These are phyloP conservation scores for Chironomus striatipennis DNA, from an alignment of 1,140 invertebrate genomes.

Conservation along the genomic window DNA sequence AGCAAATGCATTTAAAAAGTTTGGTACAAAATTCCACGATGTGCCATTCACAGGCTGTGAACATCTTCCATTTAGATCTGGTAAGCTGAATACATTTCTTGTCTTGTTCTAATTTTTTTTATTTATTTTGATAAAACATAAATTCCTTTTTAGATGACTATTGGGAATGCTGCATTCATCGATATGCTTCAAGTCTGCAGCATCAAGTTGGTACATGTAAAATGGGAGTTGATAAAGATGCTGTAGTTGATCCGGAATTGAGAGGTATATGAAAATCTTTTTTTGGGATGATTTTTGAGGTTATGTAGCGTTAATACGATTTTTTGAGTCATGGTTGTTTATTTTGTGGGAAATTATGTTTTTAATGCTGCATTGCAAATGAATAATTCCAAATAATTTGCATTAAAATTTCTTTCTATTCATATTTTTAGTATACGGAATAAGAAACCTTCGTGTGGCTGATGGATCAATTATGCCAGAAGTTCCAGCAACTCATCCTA, in stretches of 20 bases:
- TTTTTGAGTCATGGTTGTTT: too few species aligned
- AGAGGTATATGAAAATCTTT: constrained; percentile 43
- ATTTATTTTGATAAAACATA: constrained; percentile 26
- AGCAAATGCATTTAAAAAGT: constrained; percentile 51
- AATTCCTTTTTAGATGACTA: constrained; percentile 58
- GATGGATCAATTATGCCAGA: constrained; percentile 65
- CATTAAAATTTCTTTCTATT: not conserved
- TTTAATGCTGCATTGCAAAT: too few species aligned
- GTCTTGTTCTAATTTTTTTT: too few species aligned
- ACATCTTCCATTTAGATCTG: constrained; percentile 47
- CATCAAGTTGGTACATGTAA: constrained; percentile 68
- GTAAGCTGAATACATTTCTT: constrained; percentile 38
- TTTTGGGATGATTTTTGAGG: too few species aligned
- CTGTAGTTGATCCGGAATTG: constrained; percentile 67
- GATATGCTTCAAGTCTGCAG: constrained; percentile 59
- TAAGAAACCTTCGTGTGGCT: constrained; percentile 56
- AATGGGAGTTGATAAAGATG: constrained; percentile 67
- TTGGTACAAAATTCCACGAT: constrained; percentile 51
- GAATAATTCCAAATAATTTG: not conserved
- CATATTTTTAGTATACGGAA: constrained; percentile 45
- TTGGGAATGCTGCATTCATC: constrained; percentile 61
- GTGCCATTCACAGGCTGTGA: constrained; percentile 59
- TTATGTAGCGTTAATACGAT: too few species aligned
- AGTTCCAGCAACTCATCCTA: constrained; percentile 52
- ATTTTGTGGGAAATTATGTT: too few species aligned